Evolutionary conservation across 2,888 invertebrate species (phyloP).

Genomic region (Cordylochernes scorpioides): DNA sequence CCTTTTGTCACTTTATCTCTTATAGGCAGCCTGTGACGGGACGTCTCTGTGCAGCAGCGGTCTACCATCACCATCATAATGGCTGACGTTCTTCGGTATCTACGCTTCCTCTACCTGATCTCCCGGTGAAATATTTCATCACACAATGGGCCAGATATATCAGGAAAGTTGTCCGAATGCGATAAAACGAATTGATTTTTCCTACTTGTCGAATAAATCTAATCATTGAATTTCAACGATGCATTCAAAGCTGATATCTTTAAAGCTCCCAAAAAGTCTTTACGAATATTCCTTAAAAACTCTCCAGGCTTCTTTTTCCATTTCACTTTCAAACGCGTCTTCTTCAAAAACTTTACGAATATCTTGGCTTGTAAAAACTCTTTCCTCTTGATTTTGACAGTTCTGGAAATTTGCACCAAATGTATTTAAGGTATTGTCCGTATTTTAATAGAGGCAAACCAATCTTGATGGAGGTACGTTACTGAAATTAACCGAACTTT

Average conservation of each 20-base stretch:
- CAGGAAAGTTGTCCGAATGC: slow-evolving; percentile 3
- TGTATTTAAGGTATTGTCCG: slow-evolving; percentile 11
- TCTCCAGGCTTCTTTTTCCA: slow-evolving; percentile 7
- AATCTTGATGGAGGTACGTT: slow-evolving; percentile 15
- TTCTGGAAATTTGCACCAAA: slow-evolving; percentile 5
- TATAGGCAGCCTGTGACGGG: no score
- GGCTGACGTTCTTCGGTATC: slow-evolving; percentile 4
- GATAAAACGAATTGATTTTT: slow-evolving; percentile 3
- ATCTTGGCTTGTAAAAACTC: slow-evolving; percentile 6
- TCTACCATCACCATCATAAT: slow-evolving; percentile 4
- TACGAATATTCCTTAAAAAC: background rate
- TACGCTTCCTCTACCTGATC: slow-evolving; percentile 3
- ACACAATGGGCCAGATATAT: slow-evolving; percentile 3
- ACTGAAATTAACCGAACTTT: background rate
- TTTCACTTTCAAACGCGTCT: slow-evolving; percentile 8
- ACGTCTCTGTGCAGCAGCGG: no score
- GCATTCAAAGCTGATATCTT: slow-evolving; percentile 3
- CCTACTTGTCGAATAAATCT: slow-evolving; percentile 11
- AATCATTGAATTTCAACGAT: slow-evolving; percentile 3
- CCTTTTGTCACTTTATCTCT: no score
- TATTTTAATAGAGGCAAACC: slow-evolving; percentile 11
- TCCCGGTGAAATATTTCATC: slow-evolving; percentile 1
- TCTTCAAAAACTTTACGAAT: slow-evolving; percentile 10
- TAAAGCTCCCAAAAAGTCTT: slow-evolving; percentile 2
- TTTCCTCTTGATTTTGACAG: slow-evolving; percentile 6